Conservation (phyloP, 2,888 invertebrate species). For the Geophilus truncorum region DNA sequence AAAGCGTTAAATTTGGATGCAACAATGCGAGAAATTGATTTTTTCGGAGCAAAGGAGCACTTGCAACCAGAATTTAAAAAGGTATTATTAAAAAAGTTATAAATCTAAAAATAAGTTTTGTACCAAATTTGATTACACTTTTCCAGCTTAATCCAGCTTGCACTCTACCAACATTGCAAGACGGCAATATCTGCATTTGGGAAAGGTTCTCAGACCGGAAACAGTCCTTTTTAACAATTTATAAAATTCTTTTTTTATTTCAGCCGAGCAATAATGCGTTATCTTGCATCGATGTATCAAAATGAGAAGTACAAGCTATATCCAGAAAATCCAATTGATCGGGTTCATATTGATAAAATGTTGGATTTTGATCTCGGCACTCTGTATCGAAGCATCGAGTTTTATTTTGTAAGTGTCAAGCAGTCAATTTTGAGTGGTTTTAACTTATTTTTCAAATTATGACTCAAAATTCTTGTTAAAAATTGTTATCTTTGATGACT, state of each 20-base stretch:
- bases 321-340: slow-evolving; percentile 34
- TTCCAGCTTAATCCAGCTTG: slow-evolving; percentile 20
- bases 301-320: slow-evolving; percentile 28
- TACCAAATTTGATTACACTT: no score
- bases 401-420: slow-evolving; percentile 25
- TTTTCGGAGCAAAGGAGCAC: background rate
- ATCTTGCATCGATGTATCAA: slow-evolving; percentile 35
- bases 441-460: background rate
- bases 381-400: slow-evolving; percentile 12
- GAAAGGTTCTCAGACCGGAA: slow-evolving; percentile 30
- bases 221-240: background rate
- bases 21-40: background rate
- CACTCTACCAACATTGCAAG: background rate
- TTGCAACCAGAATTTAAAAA: background rate
- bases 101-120: no score
- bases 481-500: no score
- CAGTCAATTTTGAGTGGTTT: background rate
- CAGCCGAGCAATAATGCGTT: slow-evolving; percentile 35
- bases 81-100: no score
- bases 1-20: background rate
- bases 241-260: slow-evolving; percentile 36
- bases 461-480: no score
- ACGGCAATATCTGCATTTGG: background rate
- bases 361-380: slow-evolving; percentile 33
- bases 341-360: slow-evolving; percentile 31